Evolutionary conservation across 1,140 invertebrate species (phyloP), one percentile per base, ranked within the genome.

Genomic region (Aethina tumida): DNA sequence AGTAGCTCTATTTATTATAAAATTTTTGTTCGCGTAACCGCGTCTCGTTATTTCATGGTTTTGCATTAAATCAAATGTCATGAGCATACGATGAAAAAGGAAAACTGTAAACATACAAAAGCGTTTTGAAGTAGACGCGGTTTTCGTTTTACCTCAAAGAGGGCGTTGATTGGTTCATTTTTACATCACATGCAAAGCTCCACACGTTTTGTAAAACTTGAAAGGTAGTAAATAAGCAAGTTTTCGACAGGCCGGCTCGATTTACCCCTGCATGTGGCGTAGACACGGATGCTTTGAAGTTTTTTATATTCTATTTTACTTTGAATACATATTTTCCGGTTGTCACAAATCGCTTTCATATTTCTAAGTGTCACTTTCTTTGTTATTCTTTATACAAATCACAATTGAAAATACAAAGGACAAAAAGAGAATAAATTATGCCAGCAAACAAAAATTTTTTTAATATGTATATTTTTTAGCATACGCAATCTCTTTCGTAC

Each of bases 161-260:
- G 44, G 32, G 40, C 35, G 44, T 41, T 41, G 40, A 42, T 42
- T 47, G 35, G 44, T 47, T 47, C 44, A 47, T 43, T 47, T 43
- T 39, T 47, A 42, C 44, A 46, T 46, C 44, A 42, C 34, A 42
- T 39, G 39, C 39, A 47, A 47, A 43, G 40, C 44, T 41, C 32
- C 12, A 27, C 17, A 35, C 40, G 44, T 35, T 21, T 36, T 47
- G 26, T 4, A 13, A 47, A 47, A 22, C 32, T 49, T 46, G 43
- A 46, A 46, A 49, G 43, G 43, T 42, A 43, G 47, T 37, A 49
- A 49, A 49, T 49, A 49, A 49, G 47, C 47, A 49, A 49, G 43
- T 45, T 43, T 48, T 35, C 42, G 35, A 43, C 35, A 44, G 45
- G 36, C 20, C 30, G 34, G 36, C 39, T 45, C 32, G 38, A 42